Evolutionary conservation across 2,113 vertebrate species (phyloP).

Genomic region (Panthera leo): DNA sequence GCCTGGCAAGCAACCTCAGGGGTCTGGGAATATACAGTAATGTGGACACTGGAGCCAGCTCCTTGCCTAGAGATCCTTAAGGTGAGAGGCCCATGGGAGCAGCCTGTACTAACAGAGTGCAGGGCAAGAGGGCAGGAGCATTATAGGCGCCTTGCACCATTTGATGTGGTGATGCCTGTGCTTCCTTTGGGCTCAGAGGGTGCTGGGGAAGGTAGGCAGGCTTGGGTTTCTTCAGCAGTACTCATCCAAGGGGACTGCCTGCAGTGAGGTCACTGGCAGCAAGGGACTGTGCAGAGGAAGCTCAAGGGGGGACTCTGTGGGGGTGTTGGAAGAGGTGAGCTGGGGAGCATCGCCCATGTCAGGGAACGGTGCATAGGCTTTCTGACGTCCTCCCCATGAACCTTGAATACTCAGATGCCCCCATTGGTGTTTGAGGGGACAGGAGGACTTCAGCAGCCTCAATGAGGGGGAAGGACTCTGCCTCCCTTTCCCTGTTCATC

Average conservation of each 20-base stretch:
- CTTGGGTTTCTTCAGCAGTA: not conserved
- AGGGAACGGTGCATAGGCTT: not conserved
- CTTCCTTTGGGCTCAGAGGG: not conserved
- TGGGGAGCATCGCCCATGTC: accelerated
- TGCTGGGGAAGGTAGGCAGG: not conserved
- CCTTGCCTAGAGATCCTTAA: not conserved
- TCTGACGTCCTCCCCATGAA: not conserved
- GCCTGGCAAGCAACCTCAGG: not conserved
- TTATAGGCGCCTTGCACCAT: too few species aligned
- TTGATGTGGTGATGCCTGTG: not conserved
- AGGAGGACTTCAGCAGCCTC: not conserved
- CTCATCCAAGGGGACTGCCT: not conserved
- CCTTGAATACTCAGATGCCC: not conserved
- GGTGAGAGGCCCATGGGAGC: not conserved
- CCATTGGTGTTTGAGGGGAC: not conserved
- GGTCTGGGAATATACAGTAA: not conserved
- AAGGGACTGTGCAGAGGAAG: not conserved
- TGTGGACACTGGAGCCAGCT: not conserved
- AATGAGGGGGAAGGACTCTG: not conserved
- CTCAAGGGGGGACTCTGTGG: not conserved
- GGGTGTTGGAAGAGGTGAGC: not conserved
- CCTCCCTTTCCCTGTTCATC: not conserved
- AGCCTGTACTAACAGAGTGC: not conserved
- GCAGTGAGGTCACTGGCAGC: not conserved
- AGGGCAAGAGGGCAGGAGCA: not conserved